Evolutionary conservation across 2,888 invertebrate genomes (phyloP).

Genomic region (Salpingus planirostris): DNA sequence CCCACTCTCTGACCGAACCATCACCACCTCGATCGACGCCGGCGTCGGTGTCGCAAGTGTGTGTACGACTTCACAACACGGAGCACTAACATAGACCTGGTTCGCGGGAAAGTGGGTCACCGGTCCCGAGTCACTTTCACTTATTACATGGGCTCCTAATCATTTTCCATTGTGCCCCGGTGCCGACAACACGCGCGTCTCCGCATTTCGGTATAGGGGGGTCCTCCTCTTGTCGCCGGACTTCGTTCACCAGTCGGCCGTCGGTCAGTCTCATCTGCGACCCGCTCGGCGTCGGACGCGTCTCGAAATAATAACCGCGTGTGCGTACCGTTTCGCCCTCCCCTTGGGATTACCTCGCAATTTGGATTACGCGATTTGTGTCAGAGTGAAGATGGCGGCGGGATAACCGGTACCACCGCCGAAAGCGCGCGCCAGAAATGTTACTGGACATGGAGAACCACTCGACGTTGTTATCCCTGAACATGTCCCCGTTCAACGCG

Average conservation of each 20-base stretch:
- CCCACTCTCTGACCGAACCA: slow-evolving; percentile 18
- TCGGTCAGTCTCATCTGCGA: slow-evolving; percentile 15
- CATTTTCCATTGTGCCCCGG: slow-evolving; percentile 61
- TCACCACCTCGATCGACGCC: slow-evolving; percentile 10
- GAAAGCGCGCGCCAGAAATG: no score
- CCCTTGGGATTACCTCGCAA: no score
- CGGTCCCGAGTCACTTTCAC: slow-evolving; percentile 71
- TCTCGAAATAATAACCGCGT: no score
- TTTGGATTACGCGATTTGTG: no score
- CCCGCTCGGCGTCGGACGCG: slow-evolving; percentile 17
- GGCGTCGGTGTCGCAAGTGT: slow-evolving; percentile 32
- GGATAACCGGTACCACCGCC: no score
- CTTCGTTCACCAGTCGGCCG: no score
- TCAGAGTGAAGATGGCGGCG: no score
- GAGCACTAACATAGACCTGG: slow-evolving; percentile 83
- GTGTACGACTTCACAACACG: slow-evolving; percentile 40
- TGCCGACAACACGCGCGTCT: slow-evolving; percentile 43
- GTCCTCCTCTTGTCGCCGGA: slow-evolving; percentile 13
- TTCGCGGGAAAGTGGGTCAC: slow-evolving; percentile 87
- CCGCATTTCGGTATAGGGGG: slow-evolving; percentile 22
- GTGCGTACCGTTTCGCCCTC: no score
- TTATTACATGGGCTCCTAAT: slow-evolving; percentile 74
- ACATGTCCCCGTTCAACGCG: slow-evolving; percentile 79
- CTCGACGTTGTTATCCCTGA: slow-evolving; percentile 76
- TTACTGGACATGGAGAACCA: slow-evolving; percentile 82